Evolutionary conservation across 2,113 vertebrate genomes (phyloP), one percentile per base, ranked within the genome.

Genomic region (Clarias gariepinus): DNA sequence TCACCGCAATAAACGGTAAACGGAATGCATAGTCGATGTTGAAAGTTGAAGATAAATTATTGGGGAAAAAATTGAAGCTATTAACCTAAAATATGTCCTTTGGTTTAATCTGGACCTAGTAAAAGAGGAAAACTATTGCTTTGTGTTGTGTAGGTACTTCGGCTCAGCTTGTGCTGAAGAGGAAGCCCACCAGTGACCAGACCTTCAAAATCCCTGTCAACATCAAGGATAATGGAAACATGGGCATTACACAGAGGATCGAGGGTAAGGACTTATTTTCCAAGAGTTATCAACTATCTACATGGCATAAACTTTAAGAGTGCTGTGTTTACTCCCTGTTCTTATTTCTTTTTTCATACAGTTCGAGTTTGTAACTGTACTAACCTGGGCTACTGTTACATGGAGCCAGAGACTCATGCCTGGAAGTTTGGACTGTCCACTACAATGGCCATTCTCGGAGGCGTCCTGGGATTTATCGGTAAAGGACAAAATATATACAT

Each of bases 311-410:
- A 18, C 76, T 58, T 28, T 23, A 60, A 33, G 19, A 23, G 55
- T 60, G 30, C n/a, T 77, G 41, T 78, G 19, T 85, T 83, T 25
- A 19, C 47, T n/a, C 74, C 30, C 16, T n/a, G 63, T 19, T 19
- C 3, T 18, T n/a, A 15, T 89, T 28, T 89, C 2, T 60, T 52
- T 13, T 18, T 16, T 36, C 7, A 8, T 10, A 36, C 85, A 96
- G 95, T 96, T 87, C 91, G 47, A 83, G 92, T 96, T 9, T 96
- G 95, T 89, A 95, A 95, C 93, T 96, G 95, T 91, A 96, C 95
- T n/a, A 77, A 86, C 73, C 85, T 95, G 58, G 95, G 95, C 8
- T 91, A 94, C 92, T 96, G 95, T 93, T 95, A 92, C 91, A 2
- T 90, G 0, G 36, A 89, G 55, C 95, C 95, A 12, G 78, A 1